phyloP scores from a whole-genome alignment of 2,888 invertebrate species.

The Ichneumoninae sp. region DNA sequence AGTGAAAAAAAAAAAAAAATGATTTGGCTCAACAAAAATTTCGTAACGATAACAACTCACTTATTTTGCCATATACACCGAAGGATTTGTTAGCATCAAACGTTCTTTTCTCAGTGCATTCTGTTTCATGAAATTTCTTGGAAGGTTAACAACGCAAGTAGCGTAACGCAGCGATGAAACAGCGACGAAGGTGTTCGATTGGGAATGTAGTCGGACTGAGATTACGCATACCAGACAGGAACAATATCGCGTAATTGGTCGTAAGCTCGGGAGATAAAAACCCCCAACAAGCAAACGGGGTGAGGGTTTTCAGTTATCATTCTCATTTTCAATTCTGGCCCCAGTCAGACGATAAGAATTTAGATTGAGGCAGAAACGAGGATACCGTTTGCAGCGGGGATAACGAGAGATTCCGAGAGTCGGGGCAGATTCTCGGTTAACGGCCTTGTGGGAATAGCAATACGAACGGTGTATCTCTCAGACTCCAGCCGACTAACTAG shows the following conservation, averaged over 20 bases:
- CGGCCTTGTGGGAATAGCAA: conserved; percentile 40
- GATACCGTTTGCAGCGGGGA: conserved; percentile 33
- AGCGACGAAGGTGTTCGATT: not conserved
- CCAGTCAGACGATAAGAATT: conserved; percentile 45
- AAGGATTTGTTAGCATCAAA: too few species aligned
- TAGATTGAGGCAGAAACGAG: conserved; percentile 48
- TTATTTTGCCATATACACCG: too few species aligned
- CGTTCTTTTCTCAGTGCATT: not conserved
- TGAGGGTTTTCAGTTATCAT: conserved; percentile 24
- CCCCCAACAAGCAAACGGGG: not conserved
- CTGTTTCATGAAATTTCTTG: not conserved
- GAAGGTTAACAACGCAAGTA: not conserved
- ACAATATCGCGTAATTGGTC: conserved; percentile 20
- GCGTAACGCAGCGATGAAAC: not conserved
- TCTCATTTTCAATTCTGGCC: conserved; percentile 40
- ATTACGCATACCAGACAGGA: not conserved
- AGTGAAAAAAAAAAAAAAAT: too few species aligned
- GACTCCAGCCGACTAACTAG: not conserved
- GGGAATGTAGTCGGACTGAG: not conserved
- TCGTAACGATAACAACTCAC: too few species aligned
- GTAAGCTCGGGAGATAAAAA: conserved; percentile 27
- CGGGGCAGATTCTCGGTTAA: conserved; percentile 38
- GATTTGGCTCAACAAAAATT: too few species aligned
- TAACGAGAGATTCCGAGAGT: conserved; percentile 52
- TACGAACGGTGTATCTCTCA: conserved; percentile 28